phyloP scores from a whole-genome alignment of 1,140 invertebrate species.

The Colletes gigas region DNA sequence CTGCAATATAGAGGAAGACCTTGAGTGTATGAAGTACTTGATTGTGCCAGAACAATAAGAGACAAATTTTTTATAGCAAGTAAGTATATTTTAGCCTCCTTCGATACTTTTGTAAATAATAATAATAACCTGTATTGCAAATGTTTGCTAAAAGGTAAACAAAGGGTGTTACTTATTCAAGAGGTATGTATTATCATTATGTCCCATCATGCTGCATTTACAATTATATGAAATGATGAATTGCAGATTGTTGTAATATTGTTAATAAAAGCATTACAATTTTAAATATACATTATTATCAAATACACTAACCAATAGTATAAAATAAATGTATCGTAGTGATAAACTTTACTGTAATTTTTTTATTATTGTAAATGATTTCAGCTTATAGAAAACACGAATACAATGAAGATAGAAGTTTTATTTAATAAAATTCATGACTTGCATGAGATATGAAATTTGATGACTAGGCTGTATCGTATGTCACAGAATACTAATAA shows the following conservation, averaged over 20 bases:
- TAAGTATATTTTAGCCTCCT: too few relatives aligned
- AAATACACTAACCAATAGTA: slow-evolving; percentile 1
- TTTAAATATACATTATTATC: neutral
- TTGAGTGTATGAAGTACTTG: too few relatives aligned
- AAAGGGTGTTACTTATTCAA: slow-evolving; percentile 4
- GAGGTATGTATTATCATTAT: slow-evolving; percentile 10
- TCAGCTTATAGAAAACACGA: neutral
- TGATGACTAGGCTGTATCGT: slow-evolving; percentile 14
- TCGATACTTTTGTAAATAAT: neutral
- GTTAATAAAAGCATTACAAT: slow-evolving; percentile 8
- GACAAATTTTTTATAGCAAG: too few relatives aligned
- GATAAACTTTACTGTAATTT: slow-evolving; percentile 2
- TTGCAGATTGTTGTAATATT: neutral
- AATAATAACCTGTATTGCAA: neutral
- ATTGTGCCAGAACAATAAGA: too few relatives aligned
- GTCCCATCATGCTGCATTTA: slow-evolving; percentile 8
- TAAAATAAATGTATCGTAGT: neutral
- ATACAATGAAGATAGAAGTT: neutral
- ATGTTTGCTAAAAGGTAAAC: neutral
- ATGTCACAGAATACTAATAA: slow-evolving; percentile 8
- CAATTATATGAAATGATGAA: slow-evolving; percentile 2
- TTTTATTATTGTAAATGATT: neutral
- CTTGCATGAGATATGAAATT: neutral
- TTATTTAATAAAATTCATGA: slow-evolving; percentile 7
- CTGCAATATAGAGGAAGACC: too few relatives aligned